Percentiles rank a stretch among this genome's conserved stretches.
Evolutionary conservation across 2,797 vertebrate species (phyloP).

Genomic region (Manis javanica): DNA sequence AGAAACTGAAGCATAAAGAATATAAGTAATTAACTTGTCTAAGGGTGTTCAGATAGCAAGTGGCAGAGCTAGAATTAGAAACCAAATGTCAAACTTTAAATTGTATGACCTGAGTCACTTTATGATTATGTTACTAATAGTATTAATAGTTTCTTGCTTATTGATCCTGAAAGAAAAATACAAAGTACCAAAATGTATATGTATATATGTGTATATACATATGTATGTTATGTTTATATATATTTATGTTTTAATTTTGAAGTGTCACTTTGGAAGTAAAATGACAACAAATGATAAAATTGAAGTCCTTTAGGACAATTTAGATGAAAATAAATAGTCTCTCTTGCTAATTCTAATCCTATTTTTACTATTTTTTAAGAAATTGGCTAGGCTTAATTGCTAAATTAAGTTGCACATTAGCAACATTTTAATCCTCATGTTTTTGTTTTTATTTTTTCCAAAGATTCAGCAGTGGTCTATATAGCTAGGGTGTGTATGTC

Average conservation of each 20-base stretch:
- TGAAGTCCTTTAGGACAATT: not conserved
- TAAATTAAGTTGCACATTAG: not conserved
- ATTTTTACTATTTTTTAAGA: not conserved
- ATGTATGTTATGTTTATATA: not conserved
- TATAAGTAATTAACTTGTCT: not conserved
- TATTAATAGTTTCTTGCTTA: not conserved
- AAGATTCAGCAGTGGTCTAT: not conserved
- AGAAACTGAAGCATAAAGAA: not conserved
- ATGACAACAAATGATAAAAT: not conserved
- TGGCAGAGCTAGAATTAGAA: not conserved
- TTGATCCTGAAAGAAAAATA: not conserved
- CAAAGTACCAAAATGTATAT: not conserved
- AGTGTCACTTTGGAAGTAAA: not conserved
- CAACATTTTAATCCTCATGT: not conserved
- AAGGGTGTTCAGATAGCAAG: not conserved
- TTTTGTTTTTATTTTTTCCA: not conserved
- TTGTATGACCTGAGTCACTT: not conserved
- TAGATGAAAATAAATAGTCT: not conserved
- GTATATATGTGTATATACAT: not conserved
- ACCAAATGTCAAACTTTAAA: not conserved
- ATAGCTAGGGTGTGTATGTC: not conserved
- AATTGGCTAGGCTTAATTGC: not conserved
- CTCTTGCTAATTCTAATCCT: not conserved
- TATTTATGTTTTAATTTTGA: conserved; percentile 22
- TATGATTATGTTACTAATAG: not conserved